Conservation (phyloP, 2,888 invertebrate genomes). For the Drosophila nigritarsus region DNA sequence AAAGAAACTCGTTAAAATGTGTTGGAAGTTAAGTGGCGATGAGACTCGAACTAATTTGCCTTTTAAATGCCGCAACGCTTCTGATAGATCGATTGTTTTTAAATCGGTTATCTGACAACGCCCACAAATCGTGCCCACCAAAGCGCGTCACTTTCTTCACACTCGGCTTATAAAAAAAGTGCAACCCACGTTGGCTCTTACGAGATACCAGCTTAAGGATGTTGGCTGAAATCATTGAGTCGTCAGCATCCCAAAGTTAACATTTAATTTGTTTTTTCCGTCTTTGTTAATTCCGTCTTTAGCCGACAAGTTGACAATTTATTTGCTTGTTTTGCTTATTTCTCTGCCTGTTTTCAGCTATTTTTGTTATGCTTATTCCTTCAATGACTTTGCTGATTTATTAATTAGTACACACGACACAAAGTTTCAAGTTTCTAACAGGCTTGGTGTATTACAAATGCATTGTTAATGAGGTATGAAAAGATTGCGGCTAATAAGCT, state of each 20-base stretch:
- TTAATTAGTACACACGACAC: constrained; percentile 55
- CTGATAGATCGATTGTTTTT: constrained; percentile 43
- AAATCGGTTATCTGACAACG: constrained; percentile 47
- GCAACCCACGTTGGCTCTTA: constrained; percentile 24
- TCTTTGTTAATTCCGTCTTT: constrained; percentile 22
- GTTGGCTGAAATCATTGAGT: background rate
- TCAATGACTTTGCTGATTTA: constrained; percentile 56
- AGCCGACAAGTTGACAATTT: constrained; percentile 31
- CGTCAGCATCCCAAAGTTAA: background rate
- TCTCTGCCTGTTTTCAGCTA: constrained; percentile 10
- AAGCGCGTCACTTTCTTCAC: constrained; percentile 10
- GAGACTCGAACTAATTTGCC: constrained; percentile 53
- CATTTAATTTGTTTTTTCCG: background rate
- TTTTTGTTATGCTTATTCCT: constrained; percentile 24
- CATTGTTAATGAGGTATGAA: constrained; percentile 66
- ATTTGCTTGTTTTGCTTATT: constrained; percentile 36
- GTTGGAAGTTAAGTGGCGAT: constrained; percentile 40
- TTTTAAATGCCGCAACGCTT: constrained; percentile 29
- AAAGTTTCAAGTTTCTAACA: constrained; percentile 53
- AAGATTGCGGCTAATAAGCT: constrained; percentile 28
- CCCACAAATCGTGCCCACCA: constrained; percentile 39
- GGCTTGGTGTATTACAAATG: constrained; percentile 61
- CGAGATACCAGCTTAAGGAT: background rate
- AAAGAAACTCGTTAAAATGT: constrained; percentile 7
- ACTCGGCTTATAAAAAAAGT: constrained; percentile 17